Evolutionary conservation across 2,113 vertebrate species (phyloP).

Genomic region (Pelmatolapia mariae): DNA sequence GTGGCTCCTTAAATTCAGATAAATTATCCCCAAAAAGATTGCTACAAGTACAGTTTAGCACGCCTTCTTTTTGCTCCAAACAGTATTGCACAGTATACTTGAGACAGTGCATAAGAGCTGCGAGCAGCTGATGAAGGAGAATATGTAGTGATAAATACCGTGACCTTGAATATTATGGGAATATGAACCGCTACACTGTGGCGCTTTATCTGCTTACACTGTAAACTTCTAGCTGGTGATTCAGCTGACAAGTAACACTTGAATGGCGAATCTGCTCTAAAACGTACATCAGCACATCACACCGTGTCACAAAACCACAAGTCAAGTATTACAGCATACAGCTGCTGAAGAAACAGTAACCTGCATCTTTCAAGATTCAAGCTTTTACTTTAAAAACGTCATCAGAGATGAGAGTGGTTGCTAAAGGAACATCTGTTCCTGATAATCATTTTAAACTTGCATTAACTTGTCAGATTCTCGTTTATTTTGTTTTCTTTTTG

Average conservation of each 20-base stretch:
- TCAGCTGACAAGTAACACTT: neutral
- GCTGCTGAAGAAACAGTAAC: neutral
- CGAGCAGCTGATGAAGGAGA: neutral
- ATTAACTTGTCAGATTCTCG: neutral
- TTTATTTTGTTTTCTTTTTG: neutral
- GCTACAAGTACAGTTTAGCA: neutral
- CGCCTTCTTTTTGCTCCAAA: neutral
- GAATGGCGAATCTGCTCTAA: neutral
- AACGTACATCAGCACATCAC: neutral
- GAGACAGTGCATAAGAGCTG: neutral
- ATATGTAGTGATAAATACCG: neutral
- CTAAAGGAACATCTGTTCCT: neutral
- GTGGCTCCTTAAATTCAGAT: neutral
- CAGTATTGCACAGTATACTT: conserved; percentile 6
- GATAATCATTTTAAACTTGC: neutral
- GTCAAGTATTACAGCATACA: neutral
- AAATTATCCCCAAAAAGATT: neutral
- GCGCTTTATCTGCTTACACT: neutral
- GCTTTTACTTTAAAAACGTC: neutral
- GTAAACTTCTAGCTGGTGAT: neutral
- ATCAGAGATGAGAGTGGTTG: neutral
- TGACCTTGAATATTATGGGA: neutral
- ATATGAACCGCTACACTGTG: neutral
- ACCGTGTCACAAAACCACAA: neutral
- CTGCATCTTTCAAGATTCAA: neutral